phyloP scores from a whole-genome alignment of 2,888 invertebrate genomes.

The Anaspis maculata region DNA sequence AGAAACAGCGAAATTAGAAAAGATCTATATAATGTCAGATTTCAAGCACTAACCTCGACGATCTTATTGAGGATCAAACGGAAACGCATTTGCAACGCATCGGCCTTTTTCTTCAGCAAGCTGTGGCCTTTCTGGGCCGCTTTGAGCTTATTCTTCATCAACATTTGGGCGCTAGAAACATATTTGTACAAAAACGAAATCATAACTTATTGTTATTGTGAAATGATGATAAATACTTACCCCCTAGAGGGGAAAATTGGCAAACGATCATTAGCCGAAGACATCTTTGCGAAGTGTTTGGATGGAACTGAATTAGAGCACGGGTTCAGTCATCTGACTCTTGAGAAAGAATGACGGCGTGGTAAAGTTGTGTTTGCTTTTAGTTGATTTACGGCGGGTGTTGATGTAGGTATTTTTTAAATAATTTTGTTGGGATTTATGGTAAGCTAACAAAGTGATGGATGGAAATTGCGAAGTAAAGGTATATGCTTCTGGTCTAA shows the following conservation, averaged over 20 bases:
- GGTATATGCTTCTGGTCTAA: too few relatives aligned
- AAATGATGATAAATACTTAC: too few relatives aligned
- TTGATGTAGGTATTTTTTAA: too few relatives aligned
- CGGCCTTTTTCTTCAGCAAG: constrained; percentile 97
- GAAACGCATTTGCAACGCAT: constrained; percentile 97
- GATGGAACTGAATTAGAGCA: too few relatives aligned
- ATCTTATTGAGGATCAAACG: constrained; percentile 95
- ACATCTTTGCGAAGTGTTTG: constrained; percentile 37
- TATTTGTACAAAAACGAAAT: too few relatives aligned
- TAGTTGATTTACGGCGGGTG: too few relatives aligned
- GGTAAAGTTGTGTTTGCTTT: too few relatives aligned
- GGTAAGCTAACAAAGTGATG: too few relatives aligned
- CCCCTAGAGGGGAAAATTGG: constrained; percentile 91
- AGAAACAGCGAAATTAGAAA: background rate
- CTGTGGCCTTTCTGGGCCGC: constrained; percentile 99
- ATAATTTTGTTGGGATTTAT: too few relatives aligned
- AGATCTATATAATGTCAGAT: background rate
- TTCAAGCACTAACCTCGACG: constrained; percentile 73
- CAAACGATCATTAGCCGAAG: constrained; percentile 84
- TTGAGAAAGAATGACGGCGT: too few relatives aligned
- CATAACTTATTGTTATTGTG: too few relatives aligned
- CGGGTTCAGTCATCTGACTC: constrained; percentile 17
- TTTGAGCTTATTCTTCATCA: constrained; percentile 93
- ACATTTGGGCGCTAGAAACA: constrained; percentile 82
- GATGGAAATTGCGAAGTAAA: too few relatives aligned